Base-by-base conservation (phyloP, 2,888 invertebrate species). In the Clepsis dumicolana region DNA sequence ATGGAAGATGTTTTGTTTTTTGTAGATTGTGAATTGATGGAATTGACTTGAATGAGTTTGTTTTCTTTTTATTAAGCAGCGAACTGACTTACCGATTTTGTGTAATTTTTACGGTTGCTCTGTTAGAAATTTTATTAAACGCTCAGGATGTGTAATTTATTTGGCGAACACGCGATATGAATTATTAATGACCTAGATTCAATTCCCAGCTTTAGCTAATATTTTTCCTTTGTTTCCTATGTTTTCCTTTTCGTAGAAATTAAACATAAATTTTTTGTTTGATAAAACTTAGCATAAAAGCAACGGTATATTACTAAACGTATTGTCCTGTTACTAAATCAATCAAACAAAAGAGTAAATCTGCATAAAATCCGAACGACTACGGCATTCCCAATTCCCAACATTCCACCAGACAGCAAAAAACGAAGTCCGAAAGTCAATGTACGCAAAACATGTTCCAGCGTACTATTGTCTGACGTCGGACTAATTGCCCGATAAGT, bases 401-500 rank as follows among this genome's bases (percentile, higher is more conserved):
- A 75, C 72, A 25, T 52, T 56, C 14, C 21, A 35, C 56, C 32
- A 16, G 56, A 35, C 56, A 14, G 56, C 73, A 74, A 62, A 64
- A 66, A 65, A 66, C 71, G 71, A 72, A 75, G 74, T 73, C 71
- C 71, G 76, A 70, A 72, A 79, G 77, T 83, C 90, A 88, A 88
- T 91, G 92, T 89, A 92, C 77, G 76, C 73, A 74, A 77, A 82
- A 85, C 81, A 83, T 74, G 79, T 82, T 78, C 82, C 75, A 72
- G 74, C 90, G 84, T 77, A 75, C 80, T 78, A 86, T 82, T 81
- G 85, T 87, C 88, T 88, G 89, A 88, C 86, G 89, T 86, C 86
- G 86, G 88, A 92, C 92, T 93, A 93, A 93, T 93, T 93, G 93
- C 89, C 90, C 93, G 93, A 93, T 93, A 93, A 93, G 91, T 92